Evolutionary conservation across 2,113 vertebrate genomes (phyloP), one percentile per base, ranked within the genome.

Genomic region (Erpornis zantholeuca): DNA sequence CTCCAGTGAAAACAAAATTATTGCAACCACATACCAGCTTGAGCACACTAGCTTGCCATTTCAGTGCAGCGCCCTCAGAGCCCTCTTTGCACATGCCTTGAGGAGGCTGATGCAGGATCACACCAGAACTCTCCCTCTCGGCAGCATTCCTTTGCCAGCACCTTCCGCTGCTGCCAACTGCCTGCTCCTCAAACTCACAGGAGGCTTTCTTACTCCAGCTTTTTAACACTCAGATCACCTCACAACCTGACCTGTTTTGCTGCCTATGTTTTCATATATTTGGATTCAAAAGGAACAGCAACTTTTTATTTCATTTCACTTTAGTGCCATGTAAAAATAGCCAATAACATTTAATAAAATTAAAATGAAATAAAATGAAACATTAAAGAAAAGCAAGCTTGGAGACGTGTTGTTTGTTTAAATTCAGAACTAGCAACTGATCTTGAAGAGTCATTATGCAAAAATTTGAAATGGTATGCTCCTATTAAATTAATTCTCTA

Each of bases 121-220:
- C 94, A 96, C 90, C 65, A 96, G 97, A 97, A 96, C 97, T 97
- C 72, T 47, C 98, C 94, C 96, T 97, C 97, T 97, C 95, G 97
- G 97, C 97, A 94, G 96, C 98, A 98, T 98, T 98, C 97, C 98
- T 98, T 95, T 54, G 50, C 92, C 7, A 3, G 96, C 94, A 96
- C 80, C 93, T 96, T 92, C 68, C 40, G 96, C 97, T 33, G 21
- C 94, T 97, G 97, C 96, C 97, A 98, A 80, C 28, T 12, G 81
- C 92, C 96, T 82, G 93, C 96, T 97, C 92, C 92, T 97, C 95
- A 93, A 86, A 90, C 63, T 96, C 88, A 71, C 50, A 44, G 71
- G 70, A 96, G 93, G 22, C 56, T 91, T 86, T 76, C 54, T 73
- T 69, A 22, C 25, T 44, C 47, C 23, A 50, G 35, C 42, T 69